Conservation (phyloP, 2,797 vertebrate genomes). For the Anguilla marmorata region DNA sequence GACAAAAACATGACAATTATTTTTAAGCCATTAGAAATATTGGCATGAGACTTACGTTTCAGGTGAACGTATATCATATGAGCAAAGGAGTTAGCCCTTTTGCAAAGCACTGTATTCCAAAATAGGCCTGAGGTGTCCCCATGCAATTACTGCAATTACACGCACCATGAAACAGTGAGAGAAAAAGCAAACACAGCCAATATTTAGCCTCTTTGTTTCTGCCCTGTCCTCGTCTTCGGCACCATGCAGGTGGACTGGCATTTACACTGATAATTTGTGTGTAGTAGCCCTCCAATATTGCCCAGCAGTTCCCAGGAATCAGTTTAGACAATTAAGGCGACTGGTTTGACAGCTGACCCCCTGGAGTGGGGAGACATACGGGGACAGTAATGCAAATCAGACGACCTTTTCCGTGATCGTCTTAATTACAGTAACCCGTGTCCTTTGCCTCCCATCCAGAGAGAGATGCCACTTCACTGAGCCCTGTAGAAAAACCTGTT, state of each 20-base stretch:
- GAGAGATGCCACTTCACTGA: background rate
- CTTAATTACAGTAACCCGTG: constrained; percentile 58
- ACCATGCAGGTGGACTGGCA: constrained; percentile 24
- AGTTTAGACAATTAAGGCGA: constrained; percentile 59
- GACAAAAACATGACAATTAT: too few species aligned
- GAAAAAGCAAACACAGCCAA: background rate
- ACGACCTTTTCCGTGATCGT: constrained; percentile 65
- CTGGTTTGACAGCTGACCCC: constrained; percentile 62
- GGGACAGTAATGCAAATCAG: constrained; percentile 61
- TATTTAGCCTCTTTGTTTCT: background rate
- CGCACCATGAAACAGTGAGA: background rate
- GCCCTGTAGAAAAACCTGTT: too few species aligned
- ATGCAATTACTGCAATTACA: background rate
- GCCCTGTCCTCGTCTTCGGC: background rate
- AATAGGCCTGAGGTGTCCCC: background rate
- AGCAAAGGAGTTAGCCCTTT: background rate
- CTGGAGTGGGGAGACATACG: constrained; percentile 67
- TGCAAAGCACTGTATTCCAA: background rate
- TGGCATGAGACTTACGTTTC: too few species aligned
- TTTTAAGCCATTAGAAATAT: too few species aligned
- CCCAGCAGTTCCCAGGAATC: constrained; percentile 40
- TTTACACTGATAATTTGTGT: background rate
- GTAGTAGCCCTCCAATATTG: background rate
- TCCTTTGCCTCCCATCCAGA: constrained; percentile 4
- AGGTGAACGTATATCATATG: too few species aligned